These are phyloP conservation scores for Dryocosmus kuriphilus DNA, from an alignment of 2,888 invertebrate species.

Conservation along the genomic window DNA sequence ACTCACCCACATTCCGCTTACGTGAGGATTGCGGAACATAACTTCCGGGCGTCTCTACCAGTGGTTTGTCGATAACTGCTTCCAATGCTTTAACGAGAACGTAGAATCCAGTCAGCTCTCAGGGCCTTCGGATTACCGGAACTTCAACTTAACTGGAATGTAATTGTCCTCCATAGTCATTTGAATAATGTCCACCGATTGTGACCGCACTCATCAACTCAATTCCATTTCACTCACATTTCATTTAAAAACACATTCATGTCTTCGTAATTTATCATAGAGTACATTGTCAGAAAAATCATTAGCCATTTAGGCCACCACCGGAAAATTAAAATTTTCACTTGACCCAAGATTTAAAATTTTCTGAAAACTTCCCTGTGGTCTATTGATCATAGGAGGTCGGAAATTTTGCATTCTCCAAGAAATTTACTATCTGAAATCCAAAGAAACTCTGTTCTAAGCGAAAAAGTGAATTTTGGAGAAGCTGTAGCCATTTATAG, in stretches of 20 bases:
- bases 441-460: too few relatives aligned
- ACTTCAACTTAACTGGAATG: conserved; percentile 29
- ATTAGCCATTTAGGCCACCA: too few relatives aligned
- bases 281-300: too few relatives aligned
- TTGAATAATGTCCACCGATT: conserved; percentile 11
- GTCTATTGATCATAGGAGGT: too few relatives aligned
- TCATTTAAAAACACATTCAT: not conserved
- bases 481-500: too few relatives aligned
- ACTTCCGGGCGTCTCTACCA: conserved; percentile 53
- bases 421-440: too few relatives aligned
- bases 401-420: too few relatives aligned
- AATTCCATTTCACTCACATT: conserved; percentile 7
- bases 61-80: conserved; percentile 58
- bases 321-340: too few relatives aligned
- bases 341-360: too few relatives aligned
- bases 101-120: conserved; percentile 29
- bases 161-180: conserved; percentile 29
- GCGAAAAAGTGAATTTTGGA: too few relatives aligned
- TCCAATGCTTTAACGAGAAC: conserved; percentile 42
- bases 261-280: not conserved
- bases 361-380: too few relatives aligned
- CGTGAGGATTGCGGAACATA: conserved; percentile 66
- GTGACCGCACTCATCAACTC: conserved; percentile 2
- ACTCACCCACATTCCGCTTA: conserved; percentile 59
- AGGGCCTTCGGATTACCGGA: conserved; percentile 35